These are phyloP conservation scores for Ostrea edulis DNA, from an alignment of 1,140 invertebrate species.

Conservation along the genomic window DNA sequence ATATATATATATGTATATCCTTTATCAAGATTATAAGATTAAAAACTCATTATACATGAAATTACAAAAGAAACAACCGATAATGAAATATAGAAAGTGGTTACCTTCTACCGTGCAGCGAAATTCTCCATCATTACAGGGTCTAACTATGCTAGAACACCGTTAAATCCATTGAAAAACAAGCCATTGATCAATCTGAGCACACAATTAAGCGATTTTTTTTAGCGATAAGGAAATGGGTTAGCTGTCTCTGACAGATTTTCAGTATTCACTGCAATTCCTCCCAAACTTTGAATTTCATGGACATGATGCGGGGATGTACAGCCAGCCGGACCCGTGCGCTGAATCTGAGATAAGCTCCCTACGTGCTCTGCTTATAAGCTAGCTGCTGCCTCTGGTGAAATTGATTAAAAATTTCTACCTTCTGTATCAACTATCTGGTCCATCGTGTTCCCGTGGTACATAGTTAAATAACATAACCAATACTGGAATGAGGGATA, in stretches of 20 bases:
- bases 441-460: neutral
- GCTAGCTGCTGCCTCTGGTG: neutral
- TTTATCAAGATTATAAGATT: no score
- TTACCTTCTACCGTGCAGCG: neutral
- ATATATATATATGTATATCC: no score
- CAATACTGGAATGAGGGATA: neutral
- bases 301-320: neutral
- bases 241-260: neutral
- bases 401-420: constrained; percentile 15
- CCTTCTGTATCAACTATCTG: neutral
- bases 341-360: neutral
- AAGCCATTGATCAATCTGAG: neutral
- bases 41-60: no score
- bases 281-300: neutral
- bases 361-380: constrained; percentile 8
- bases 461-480: neutral
- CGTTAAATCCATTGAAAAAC: neutral
- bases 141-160: neutral
- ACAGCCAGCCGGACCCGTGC: neutral
- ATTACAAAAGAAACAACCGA: neutral
- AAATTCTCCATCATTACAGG: neutral
- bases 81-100: neutral
- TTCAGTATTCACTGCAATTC: neutral
- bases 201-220: neutral
- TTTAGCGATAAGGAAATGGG: neutral